phyloP scores from a whole-genome alignment of 1,140 invertebrate genomes.

The Macrocentrus cingulum region DNA sequence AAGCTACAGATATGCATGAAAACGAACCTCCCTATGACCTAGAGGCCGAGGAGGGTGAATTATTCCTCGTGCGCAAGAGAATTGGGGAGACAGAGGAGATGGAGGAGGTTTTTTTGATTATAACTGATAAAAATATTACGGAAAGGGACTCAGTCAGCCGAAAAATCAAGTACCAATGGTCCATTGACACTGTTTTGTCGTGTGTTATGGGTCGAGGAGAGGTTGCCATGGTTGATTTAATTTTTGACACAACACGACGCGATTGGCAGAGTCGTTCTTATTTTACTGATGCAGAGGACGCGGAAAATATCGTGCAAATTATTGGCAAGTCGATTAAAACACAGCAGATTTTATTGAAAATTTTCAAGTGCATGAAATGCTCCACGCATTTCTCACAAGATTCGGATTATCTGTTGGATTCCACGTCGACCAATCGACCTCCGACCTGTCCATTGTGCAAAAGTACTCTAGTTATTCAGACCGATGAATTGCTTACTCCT shows the following conservation, averaged over 20 bases:
- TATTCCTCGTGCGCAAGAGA: slow-evolving; percentile 47
- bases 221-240: slow-evolving; percentile 61
- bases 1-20: too few species aligned
- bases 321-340: slow-evolving; percentile 57
- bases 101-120: slow-evolving; percentile 53
- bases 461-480: slow-evolving; percentile 63
- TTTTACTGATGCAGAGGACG: slow-evolving; percentile 60
- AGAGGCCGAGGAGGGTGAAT: slow-evolving; percentile 48
- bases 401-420: slow-evolving; percentile 39
- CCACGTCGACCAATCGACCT: slow-evolving; percentile 34
- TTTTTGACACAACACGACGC: slow-evolving; percentile 64
- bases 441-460: slow-evolving; percentile 63
- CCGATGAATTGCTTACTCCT: slow-evolving; percentile 42
- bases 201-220: slow-evolving; percentile 57
- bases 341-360: slow-evolving; percentile 57
- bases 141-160: slow-evolving; percentile 57
- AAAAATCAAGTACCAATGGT: slow-evolving; percentile 63
- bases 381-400: slow-evolving; percentile 63
- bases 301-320: slow-evolving; percentile 61
- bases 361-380: slow-evolving; percentile 68
- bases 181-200: slow-evolving; percentile 60
- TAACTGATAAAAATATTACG: slow-evolving; percentile 50
- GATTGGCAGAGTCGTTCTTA: slow-evolving; percentile 63
- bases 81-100: slow-evolving; percentile 38
- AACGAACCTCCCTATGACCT: slow-evolving; percentile 39